Base-by-base conservation (phyloP, 2,797 vertebrate species). In the Neosilurus hyrtlii region DNA sequence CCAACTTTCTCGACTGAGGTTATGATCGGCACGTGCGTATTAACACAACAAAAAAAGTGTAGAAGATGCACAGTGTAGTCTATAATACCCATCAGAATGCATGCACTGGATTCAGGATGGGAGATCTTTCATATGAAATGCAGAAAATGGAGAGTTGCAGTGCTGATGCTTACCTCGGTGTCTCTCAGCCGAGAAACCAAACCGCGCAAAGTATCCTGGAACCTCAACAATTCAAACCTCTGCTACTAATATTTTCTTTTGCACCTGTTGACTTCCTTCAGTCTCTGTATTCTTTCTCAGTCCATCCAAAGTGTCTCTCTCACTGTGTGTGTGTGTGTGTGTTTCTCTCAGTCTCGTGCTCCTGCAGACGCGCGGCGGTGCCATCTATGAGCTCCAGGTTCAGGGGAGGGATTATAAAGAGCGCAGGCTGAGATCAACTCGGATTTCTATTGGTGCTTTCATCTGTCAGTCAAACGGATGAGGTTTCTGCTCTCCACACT, bases 381-480 rank as follows among this genome's bases (percentile, higher is more conserved):
- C 95, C 96, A 96, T 95, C 94, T 93, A 93, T 95, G 95, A 94
- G 93, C 91, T 92, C 91, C 72, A 82, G 88, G 90, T 90, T 93
- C 88, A 43, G 88, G 91, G 88, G 91, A 92, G 91, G 95, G 95
- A 95, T 95, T 96, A 96, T 97, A 97, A 97, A 95, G 94, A 93
- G 86, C 89, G 92, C 92, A 90, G 92, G 91, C 92, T 87, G 91
- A 91, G 91, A 90, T 89, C 92, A 89, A 79, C 88, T 86, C 56
- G 84, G 90, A 88, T 93, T 93, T 70, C 93, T 90, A 98, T 92
- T 99, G 97, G 97, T 91, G 92, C 90, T 82, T 80, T 68, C 84
- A 43, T 84, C 93, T 95, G 96, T 94, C 97, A 96, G 91, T 97
- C 95, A 95, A 90, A 88, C 68, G 4, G 16, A 49, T 37, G 54